Base-by-base conservation (phyloP, 2,888 invertebrate species). In the Anodontia alba region DNA sequence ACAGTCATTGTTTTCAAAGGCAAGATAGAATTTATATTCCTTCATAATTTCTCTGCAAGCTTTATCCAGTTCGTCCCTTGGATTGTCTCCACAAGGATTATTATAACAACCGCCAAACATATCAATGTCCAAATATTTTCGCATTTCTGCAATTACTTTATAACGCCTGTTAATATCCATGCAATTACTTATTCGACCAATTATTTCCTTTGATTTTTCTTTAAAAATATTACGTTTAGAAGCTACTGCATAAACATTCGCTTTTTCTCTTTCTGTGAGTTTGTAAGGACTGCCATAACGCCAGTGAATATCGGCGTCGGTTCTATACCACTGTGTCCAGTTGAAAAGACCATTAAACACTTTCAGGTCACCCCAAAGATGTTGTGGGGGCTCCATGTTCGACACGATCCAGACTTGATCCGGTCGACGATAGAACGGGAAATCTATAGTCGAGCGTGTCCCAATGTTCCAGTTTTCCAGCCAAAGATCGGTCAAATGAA, bases 1-100 rank as follows among this genome's bases (percentile, higher is more conserved):
- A 70, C 91, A 91, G 68, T 88, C 76, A 71, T 83, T 83, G 75
- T 91, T 90, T 78, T 91, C 91, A 76, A 90, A 88, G 10, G 89
- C 83, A 26, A 91, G 72, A 70, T 86, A 87, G 76, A 91, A 91
- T 54, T 89, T 90, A 73, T 90, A 91, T 80, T 84, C 29, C 71
- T 75, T 80, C 75, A 90, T 51, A 76, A 83, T 17, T 73, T 83
- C 26, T 57, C 83, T 42, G 73, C 88, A 76, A 73, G 86, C 42
- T 5, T 54, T 42, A 31, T 78, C 77, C 8, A 10, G 8, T 5
- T 62, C 71, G n/a, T 76, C 66, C 1, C 26, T 69, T n/a, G 77
- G 49, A 12, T 71, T 72, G 3, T 8, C 20, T 17, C 80, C 80
- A 73, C 87, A 87, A 2, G 75, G 75, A 33, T 75, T 80, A 33